Conservation (phyloP, 2,113 vertebrate genomes). For the Probosciger aterrimus region DNA sequence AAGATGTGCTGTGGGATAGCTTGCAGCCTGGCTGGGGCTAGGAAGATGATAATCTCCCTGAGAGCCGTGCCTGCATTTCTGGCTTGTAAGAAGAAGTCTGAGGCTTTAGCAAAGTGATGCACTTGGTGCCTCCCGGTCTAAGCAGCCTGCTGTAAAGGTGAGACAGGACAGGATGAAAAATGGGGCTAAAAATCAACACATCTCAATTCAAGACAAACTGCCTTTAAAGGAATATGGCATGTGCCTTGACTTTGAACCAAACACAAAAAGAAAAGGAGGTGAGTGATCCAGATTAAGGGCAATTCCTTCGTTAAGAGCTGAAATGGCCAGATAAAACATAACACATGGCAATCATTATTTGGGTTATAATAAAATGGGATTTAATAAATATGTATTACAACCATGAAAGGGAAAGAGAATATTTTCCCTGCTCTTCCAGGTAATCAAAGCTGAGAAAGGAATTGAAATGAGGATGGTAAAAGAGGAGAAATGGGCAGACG, state of each 20-base stretch:
- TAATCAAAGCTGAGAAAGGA: background rate
- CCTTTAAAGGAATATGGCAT: background rate
- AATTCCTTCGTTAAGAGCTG: background rate
- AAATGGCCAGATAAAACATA: background rate
- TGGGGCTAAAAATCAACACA: background rate
- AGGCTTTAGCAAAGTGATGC: background rate
- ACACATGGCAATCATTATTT: background rate
- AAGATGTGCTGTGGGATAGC: background rate
- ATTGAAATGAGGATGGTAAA: background rate
- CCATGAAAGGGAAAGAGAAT: background rate
- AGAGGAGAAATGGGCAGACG: background rate
- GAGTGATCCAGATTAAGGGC: background rate
- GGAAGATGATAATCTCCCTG: background rate
- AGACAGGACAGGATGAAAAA: background rate
- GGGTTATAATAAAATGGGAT: background rate
- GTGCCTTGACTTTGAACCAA: background rate
- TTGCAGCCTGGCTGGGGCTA: background rate
- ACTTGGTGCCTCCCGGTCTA: background rate
- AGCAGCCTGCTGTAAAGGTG: background rate
- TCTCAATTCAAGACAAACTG: background rate
- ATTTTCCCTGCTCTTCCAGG: background rate
- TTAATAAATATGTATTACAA: background rate
- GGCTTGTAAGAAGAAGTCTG: background rate
- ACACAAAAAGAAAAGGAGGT: background rate
- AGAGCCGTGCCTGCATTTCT: background rate